phyloP scores from a whole-genome alignment of 2,113 vertebrate species.

The Antechinus stuartii region DNA sequence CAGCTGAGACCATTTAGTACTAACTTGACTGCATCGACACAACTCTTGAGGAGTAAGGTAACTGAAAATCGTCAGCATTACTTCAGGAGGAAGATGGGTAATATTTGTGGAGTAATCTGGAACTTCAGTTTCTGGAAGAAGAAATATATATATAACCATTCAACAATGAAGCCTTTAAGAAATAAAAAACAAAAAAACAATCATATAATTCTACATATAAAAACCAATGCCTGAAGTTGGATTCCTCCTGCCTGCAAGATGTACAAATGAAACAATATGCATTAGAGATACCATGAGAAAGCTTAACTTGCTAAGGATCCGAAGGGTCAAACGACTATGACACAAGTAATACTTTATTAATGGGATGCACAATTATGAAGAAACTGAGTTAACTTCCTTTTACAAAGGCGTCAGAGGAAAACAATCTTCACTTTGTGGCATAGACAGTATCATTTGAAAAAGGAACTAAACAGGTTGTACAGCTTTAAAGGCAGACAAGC shows the following conservation, averaged over 20 bases:
- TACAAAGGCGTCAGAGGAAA: slow-evolving; percentile 55
- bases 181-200: slow-evolving; percentile 44
- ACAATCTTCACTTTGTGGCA: slow-evolving; percentile 70
- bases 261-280: slow-evolving; percentile 58
- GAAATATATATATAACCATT: slow-evolving; percentile 62
- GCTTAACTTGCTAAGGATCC: slow-evolving; percentile 47
- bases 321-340: slow-evolving; percentile 61
- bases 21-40: slow-evolving; percentile 95
- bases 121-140: slow-evolving; percentile 84
- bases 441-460: slow-evolving; percentile 68
- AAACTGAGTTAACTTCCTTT: slow-evolving; percentile 66
- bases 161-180: slow-evolving; percentile 34
- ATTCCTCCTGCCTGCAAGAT: slow-evolving; percentile 59
- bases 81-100: slow-evolving; percentile 93
- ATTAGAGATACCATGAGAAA: slow-evolving; percentile 61
- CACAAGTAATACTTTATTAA: slow-evolving; percentile 63
- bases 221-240: slow-evolving; percentile 54
- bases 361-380: slow-evolving; percentile 56
- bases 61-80: slow-evolving; percentile 94
- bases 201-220: slow-evolving; percentile 59
- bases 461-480: slow-evolving; percentile 74
- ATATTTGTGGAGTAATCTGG: slow-evolving; percentile 85
- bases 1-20: slow-evolving; percentile 92
- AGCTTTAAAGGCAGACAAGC: slow-evolving; percentile 48
- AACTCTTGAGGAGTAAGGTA: slow-evolving; percentile 93